Percentiles rank a stretch among this genome's conserved stretches.
Evolutionary conservation across 2,113 vertebrate genomes (phyloP).

Genomic region (Xenus cinereus): DNA sequence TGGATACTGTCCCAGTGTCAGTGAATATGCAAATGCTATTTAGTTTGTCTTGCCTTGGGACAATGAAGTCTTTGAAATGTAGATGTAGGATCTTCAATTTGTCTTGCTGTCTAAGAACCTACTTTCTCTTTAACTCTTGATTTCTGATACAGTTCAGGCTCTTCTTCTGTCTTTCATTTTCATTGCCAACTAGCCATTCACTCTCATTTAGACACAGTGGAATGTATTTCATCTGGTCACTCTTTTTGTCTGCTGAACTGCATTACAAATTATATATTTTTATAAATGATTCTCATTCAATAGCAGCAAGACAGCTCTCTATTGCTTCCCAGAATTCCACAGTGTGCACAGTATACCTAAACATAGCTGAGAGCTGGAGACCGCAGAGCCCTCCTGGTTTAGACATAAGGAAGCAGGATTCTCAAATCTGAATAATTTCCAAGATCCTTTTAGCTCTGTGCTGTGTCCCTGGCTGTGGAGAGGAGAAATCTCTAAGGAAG

Average conservation of each 20-base stretch:
- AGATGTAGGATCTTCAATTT: constrained; percentile 33
- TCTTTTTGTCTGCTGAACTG: neutral
- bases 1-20: neutral
- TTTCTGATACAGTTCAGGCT: neutral
- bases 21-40: constrained; percentile 44
- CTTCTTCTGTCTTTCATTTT: neutral
- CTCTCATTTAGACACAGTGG: neutral
- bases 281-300: neutral
- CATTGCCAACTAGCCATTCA: neutral
- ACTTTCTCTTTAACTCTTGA: constrained; percentile 17
- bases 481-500: neutral
- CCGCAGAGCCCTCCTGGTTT: neutral
- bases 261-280: neutral
- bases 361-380: neutral
- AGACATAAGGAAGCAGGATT: neutral
- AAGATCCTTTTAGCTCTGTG: neutral
- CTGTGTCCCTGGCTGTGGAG: neutral
- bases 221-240: neutral
- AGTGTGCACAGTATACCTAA: neutral
- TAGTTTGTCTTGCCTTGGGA: constrained; percentile 51
- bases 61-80: constrained; percentile 51
- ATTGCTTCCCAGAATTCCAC: neutral
- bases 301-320: neutral
- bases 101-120: neutral
- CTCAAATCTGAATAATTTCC: neutral